Evolutionary conservation across 2,113 vertebrate genomes (phyloP).

Genomic region (Lanius ludovicianus): DNA sequence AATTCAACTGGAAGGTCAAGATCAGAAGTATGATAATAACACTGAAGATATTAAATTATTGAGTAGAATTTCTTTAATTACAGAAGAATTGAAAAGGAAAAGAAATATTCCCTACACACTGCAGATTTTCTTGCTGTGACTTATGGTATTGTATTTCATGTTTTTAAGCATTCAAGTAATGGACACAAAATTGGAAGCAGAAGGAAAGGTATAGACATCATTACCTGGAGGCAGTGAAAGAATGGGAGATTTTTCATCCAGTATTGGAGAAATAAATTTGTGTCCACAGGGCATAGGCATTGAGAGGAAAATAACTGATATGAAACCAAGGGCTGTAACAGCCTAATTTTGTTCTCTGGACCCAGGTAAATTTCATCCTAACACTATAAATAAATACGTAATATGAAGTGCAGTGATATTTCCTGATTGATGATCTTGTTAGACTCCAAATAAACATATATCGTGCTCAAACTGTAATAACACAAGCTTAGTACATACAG

Average conservation of each 20-base stretch:
- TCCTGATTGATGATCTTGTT: conserved; percentile 58
- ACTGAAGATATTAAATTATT: not conserved
- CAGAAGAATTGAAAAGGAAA: not conserved
- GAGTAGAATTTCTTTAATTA: not conserved
- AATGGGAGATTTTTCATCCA: conserved; percentile 19
- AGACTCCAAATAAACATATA: conserved; percentile 26
- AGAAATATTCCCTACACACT: not conserved
- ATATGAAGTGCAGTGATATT: conserved; percentile 17
- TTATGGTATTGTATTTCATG: conserved; percentile 8
- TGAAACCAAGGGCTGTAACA: conserved; percentile 32
- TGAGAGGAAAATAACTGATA: conserved; percentile 46
- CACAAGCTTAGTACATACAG: not conserved
- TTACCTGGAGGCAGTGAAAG: conserved; percentile 15
- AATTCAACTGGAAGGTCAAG: not conserved
- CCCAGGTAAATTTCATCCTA: conserved; percentile 48
- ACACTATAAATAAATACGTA: conserved; percentile 57
- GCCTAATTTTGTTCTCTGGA: conserved; percentile 46
- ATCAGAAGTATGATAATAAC: not conserved
- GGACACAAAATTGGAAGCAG: conserved; percentile 33
- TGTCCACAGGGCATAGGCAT: conserved; percentile 29
- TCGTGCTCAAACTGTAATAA: conserved; percentile 26
- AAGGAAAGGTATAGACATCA: conserved; percentile 6
- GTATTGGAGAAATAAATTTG: conserved; percentile 33
- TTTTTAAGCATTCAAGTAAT: conserved; percentile 9
- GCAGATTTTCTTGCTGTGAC: not conserved